Conservation (phyloP, 2,113 vertebrate species). For the Microtus pennsylvanicus region DNA sequence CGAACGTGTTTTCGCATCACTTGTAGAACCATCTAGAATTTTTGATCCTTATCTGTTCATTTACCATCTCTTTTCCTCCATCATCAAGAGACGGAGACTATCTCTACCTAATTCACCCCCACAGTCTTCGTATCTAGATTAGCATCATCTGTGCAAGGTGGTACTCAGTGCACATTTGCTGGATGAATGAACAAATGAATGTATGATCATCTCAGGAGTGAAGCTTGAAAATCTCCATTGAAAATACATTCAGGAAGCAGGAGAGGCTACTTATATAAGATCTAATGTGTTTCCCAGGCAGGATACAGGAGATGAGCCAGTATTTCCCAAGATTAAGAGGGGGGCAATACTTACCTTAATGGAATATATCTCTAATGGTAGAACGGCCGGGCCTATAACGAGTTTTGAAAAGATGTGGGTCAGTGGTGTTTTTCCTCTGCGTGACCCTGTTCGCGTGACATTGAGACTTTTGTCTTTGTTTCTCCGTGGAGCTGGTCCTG, state of each 20-base stretch:
- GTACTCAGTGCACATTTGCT: not conserved
- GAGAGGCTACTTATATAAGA: not conserved
- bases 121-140: not conserved
- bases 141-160: not conserved
- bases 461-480: slow-evolving; percentile 1
- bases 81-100: not conserved
- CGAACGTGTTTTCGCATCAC: not conserved
- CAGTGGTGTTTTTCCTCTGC: not conserved
- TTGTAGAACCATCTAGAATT: not conserved
- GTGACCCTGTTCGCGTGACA: not conserved
- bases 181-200: slow-evolving; percentile 45
- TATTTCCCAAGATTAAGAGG: not conserved
- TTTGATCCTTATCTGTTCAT: not conserved
- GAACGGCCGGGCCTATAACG: not conserved
- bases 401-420: slow-evolving; percentile 32
- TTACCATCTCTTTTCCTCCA: not conserved
- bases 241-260: not conserved
- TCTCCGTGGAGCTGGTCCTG: not conserved
- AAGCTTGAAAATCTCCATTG: slow-evolving; percentile 37
- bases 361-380: slow-evolving; percentile 6
- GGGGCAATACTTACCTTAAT: not conserved
- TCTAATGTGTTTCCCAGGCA: not conserved
- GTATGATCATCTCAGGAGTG: not conserved
- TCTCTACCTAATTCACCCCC: not conserved
- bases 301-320: not conserved